phyloP scores from a whole-genome alignment of 2,113 vertebrate species.

The Cavia aperea region DNA sequence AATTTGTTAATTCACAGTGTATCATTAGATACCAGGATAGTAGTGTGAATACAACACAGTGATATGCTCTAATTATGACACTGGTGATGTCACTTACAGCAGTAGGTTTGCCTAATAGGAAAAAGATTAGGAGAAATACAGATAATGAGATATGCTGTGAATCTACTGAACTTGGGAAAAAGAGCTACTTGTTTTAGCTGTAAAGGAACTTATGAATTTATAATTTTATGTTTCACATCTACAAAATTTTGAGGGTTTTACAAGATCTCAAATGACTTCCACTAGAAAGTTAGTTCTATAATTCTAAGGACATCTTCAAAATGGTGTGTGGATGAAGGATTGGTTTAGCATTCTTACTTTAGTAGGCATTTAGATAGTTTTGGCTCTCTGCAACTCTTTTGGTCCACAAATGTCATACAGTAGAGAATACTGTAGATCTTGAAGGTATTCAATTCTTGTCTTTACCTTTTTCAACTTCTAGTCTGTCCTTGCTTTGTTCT shows the following conservation, averaged over 20 bases:
- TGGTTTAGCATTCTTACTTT: not conserved
- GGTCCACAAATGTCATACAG: not conserved
- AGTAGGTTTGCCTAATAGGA: not conserved
- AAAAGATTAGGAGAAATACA: not conserved
- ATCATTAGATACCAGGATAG: not conserved
- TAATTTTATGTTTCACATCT: not conserved
- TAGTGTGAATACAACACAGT: not conserved
- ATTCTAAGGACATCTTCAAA: not conserved
- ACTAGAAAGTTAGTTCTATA: not conserved
- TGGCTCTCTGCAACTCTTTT: not conserved
- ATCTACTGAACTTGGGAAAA: not conserved
- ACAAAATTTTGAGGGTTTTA: not conserved
- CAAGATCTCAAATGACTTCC: not conserved
- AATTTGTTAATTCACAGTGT: not conserved
- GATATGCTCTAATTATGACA: not conserved
- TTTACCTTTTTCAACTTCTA: not conserved
- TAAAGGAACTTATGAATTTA: not conserved
- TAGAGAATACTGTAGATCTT: not conserved
- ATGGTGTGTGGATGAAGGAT: not conserved
- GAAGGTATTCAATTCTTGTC: not conserved
- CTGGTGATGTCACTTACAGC: not conserved
- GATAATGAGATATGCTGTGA: not conserved
- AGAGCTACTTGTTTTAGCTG: not conserved
- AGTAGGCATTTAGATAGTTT: not conserved
- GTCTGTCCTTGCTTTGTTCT: not conserved